Percentiles rank a stretch among this genome's conserved stretches.
Conservation (phyloP, 2,797 vertebrate genomes). For the Rachycentron canadum region DNA sequence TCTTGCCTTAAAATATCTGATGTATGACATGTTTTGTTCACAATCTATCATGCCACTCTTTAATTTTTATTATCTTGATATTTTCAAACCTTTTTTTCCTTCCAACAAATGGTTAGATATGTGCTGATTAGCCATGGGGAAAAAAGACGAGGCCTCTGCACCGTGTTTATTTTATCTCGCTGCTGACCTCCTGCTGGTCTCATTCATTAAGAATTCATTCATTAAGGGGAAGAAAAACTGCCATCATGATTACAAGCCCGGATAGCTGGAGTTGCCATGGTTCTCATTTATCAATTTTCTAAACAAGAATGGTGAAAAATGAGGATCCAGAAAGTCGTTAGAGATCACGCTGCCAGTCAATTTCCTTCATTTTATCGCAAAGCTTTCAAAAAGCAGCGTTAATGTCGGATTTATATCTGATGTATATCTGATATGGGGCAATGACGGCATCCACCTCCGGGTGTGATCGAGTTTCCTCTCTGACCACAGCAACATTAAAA, state of each 20-base stretch:
- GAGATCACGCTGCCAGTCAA: background rate
- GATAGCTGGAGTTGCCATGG: conserved; percentile 43
- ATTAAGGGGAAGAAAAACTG: background rate
- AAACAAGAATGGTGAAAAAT: conserved; percentile 6
- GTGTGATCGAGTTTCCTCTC: background rate
- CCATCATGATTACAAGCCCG: conserved; percentile 12
- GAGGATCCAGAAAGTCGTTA: background rate
- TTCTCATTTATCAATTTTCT: conserved; percentile 36
- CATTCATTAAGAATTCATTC: conserved; percentile 38
- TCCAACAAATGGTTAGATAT: background rate
- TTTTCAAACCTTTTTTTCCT: background rate
- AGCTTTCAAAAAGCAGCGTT: background rate
- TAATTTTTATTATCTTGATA: background rate
- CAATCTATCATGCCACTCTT: background rate
- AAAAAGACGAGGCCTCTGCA: background rate
- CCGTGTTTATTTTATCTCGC: conserved; percentile 17
- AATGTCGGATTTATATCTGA: background rate
- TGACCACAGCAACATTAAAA: background rate
- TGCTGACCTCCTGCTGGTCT: conserved; percentile 41
- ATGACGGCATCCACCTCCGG: background rate
- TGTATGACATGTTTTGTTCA: background rate
- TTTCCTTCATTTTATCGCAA: background rate
- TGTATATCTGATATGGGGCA: background rate
- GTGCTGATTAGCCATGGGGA: background rate
- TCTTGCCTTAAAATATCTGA: no score